A percentile compares a stretch with the other conserved stretches of the same genome.
phyloP scores from a whole-genome alignment of 1,140 invertebrate species.

The Drosophila repleta region DNA sequence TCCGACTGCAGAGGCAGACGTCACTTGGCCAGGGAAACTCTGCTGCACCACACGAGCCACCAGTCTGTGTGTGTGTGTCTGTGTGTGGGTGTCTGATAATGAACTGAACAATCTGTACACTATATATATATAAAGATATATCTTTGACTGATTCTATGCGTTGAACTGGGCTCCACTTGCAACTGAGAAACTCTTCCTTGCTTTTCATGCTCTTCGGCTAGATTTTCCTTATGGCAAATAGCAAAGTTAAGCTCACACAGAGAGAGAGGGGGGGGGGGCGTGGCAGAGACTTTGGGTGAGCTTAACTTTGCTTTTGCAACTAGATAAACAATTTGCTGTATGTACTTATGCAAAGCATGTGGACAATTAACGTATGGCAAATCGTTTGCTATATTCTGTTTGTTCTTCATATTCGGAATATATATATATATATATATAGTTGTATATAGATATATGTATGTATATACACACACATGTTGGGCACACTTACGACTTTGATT shows the following conservation, averaged over 20 bases:
- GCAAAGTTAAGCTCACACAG: neutral
- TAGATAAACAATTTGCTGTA: neutral
- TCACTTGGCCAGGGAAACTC: conserved; percentile 14
- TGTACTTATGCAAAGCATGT: conserved; percentile 13
- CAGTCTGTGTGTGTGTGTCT: conserved; percentile 4
- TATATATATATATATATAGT: neutral
- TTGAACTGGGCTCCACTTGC: conserved; percentile 24
- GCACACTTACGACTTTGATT: conserved; percentile 95
- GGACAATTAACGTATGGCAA: conserved; percentile 17
- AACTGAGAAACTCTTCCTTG: conserved; percentile 59
- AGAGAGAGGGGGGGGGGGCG: too few relatives aligned
- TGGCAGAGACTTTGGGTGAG: neutral
- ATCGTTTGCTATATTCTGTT: neutral
- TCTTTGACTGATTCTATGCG: too few relatives aligned
- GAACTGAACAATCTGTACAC: neutral
- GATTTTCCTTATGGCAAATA: neutral
- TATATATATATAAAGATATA: neutral
- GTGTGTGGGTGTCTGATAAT: conserved; percentile 5
- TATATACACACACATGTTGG: neutral
- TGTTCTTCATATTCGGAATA: neutral
- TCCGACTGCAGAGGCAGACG: conserved; percentile 5
- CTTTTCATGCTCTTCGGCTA: conserved; percentile 57
- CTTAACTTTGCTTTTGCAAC: neutral
- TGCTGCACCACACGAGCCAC: neutral
- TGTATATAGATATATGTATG: neutral